phyloP scores from a whole-genome alignment of 2,888 invertebrate genomes.

The Schrankia costaestrigalis region DNA sequence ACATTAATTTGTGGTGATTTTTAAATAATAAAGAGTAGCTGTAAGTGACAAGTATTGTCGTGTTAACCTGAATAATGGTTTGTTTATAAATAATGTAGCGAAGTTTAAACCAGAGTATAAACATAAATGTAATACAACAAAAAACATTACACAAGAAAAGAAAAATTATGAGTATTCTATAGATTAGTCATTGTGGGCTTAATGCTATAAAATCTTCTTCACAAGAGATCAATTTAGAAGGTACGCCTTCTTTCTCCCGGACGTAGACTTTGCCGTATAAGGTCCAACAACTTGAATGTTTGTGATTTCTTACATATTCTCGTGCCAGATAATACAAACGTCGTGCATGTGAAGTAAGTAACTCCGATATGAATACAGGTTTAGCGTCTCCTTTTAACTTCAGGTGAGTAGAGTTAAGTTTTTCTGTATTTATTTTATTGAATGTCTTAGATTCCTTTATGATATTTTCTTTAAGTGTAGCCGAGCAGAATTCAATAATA shows the following conservation, averaged over 20 bases:
- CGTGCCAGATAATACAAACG: conserved; percentile 1
- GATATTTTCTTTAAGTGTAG: neutral
- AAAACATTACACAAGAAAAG: no score
- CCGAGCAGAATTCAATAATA: neutral
- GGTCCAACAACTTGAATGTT: neutral
- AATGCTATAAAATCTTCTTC: neutral
- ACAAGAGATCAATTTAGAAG: neutral
- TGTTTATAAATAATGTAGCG: no score
- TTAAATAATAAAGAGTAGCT: no score
- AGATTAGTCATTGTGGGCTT: neutral
- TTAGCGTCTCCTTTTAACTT: neutral
- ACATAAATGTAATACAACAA: no score
- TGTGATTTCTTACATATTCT: neutral
- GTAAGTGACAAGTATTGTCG: no score
- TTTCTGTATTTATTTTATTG: neutral
- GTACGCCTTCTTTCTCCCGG: neutral
- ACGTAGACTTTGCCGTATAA: neutral
- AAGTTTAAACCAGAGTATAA: neutral
- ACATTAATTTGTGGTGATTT: no score
- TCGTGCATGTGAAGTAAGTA: neutral
- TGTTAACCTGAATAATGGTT: no score
- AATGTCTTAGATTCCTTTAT: neutral
- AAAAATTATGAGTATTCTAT: no score
- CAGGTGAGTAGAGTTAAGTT: neutral
- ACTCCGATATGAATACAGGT: neutral